Percentiles rank a stretch among this genome's conserved stretches.
Conservation (phyloP, 92 coral and sea anemone genomes). For the Epizoanthus ramosus region DNA sequence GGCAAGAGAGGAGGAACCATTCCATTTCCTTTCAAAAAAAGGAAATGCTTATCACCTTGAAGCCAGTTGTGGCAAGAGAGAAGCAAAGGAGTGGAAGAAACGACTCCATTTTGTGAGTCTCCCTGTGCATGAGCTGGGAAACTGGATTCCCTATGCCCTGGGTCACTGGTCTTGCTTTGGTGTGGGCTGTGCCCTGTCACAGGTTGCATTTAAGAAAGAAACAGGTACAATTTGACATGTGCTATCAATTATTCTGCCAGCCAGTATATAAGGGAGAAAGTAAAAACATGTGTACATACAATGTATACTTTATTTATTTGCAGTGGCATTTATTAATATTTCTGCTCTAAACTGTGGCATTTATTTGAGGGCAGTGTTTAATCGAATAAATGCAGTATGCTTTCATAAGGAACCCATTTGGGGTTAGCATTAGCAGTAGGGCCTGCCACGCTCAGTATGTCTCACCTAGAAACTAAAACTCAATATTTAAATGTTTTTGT, state of each 20-base stretch:
- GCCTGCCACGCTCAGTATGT: no score
- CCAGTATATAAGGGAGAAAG: no score
- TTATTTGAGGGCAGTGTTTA: no score
- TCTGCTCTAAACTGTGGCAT: no score
- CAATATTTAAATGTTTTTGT: no score
- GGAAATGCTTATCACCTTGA: neutral
- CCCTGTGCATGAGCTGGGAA: slow-evolving; percentile 83
- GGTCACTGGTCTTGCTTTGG: slow-evolving; percentile 99
- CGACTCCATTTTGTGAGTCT: slow-evolving; percentile 85
- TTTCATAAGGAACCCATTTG: no score
- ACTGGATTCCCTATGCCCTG: slow-evolving; percentile 93
- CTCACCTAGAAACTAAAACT: no score
- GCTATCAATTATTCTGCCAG: neutral
- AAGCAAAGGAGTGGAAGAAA: slow-evolving; percentile 70
- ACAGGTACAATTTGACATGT: slow-evolving; percentile 56
- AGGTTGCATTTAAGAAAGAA: slow-evolving; percentile 79
- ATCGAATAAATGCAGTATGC: no score
- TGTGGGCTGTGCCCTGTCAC: slow-evolving; percentile 91
- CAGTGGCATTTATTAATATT: no score
- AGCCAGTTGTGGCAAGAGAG: slow-evolving; percentile 44
- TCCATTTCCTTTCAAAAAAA: slow-evolving; percentile 43
- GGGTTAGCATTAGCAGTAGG: no score
- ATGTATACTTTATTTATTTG: no score
- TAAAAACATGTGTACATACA: no score
- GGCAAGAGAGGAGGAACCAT: slow-evolving; percentile 53